Conservation (phyloP, 2,113 vertebrate species). For the Pseudopipra pipra region DNA sequence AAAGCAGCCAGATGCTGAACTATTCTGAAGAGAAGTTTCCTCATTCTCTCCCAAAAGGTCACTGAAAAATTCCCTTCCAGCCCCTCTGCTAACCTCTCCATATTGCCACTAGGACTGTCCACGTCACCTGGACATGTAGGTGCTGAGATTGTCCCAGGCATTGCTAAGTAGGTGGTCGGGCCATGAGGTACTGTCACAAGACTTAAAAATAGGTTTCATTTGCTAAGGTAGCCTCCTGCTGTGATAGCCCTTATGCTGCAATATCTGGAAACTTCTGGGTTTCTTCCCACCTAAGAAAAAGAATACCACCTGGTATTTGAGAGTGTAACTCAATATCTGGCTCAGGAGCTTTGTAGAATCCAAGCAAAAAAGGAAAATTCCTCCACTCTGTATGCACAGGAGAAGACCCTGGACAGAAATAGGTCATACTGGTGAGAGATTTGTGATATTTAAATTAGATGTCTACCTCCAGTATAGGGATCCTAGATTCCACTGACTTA, state of each 20-base stretch:
- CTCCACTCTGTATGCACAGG: not conserved
- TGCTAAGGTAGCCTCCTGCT: not conserved
- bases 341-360: not conserved
- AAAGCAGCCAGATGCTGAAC: rapidly evolving
- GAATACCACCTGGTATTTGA: not conserved
- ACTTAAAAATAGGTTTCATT: not conserved
- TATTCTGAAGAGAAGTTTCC: not conserved
- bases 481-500: not conserved
- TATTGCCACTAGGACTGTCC: not conserved
- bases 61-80: not conserved
- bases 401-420: not conserved
- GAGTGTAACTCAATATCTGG: not conserved
- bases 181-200: not conserved
- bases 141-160: not conserved
- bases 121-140: not conserved
- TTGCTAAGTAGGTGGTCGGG: not conserved
- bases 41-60: not conserved
- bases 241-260: not conserved
- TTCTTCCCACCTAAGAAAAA: not conserved
- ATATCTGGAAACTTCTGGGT: not conserved
- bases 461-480: not conserved
- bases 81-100: not conserved
- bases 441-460: not conserved
- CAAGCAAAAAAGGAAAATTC: not conserved
- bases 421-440: not conserved